Base-by-base conservation (phyloP, 2,797 vertebrate species). In the Lacerta agilis region DNA sequence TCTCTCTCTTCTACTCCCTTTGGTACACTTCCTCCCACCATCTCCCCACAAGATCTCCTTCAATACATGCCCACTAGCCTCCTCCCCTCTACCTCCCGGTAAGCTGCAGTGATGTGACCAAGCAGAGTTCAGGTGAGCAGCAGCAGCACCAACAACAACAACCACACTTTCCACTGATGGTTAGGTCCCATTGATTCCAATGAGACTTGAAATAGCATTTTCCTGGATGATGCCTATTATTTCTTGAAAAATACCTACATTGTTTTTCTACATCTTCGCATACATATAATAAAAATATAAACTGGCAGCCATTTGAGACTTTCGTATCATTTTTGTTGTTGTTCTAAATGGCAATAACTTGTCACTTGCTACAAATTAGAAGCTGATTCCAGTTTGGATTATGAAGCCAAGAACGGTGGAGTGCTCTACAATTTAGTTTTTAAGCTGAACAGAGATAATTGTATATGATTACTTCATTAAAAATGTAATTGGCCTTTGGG, bases 401-500 rank as follows among this genome's bases (percentile, higher is more conserved):
- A 43, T 72, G 36, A 86, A 64, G 45, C 5, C 69, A 81, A 61
- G 43, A 73, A 87, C 49, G 3, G 38, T 64, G 20, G n/a, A 61
- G 36, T 61, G 11, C 58, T 27, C 67, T 81, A 11, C 81, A 84
- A 84, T 84, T 84, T 33, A 38, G 23, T 84, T 58, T 84, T 75
- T 61, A 58, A 84, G 29, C 8, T 85, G 71, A 75, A 27, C 83
- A 85, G 83, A 61, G n/a, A 83, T 23, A 75, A 25, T 33, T 85
- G 45, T 38, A 75, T 38, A 58, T 73, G 20, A 38, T 61, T 61
- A 41, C 86, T 87, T 81, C 81, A 72, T 87, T 87, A 82, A 45
- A 87, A 87, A 64, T 64, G 7, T 43, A 87, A 87, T 82, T 82
- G 69, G 55, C 55, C 69, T 64, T 75, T 75, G 69, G 69, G 69